phyloP scores from a whole-genome alignment of 2,888 invertebrate genomes.

The Hoplodrina ambigua region DNA sequence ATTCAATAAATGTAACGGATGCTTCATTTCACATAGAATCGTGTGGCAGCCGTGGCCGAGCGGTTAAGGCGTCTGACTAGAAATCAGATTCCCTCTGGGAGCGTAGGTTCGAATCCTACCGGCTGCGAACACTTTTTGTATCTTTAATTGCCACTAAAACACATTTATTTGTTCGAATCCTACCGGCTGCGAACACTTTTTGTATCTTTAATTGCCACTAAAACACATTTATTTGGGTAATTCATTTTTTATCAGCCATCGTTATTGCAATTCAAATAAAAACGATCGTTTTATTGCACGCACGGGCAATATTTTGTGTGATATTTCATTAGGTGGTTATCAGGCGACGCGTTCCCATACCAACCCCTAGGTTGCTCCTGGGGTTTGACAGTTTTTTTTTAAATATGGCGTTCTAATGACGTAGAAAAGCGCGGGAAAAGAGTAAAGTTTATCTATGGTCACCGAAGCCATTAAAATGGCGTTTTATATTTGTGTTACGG shows the following conservation, averaged over 20 bases:
- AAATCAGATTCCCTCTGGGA: conserved; percentile 97
- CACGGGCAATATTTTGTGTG: conserved; percentile 62
- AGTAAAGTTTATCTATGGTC: conserved; percentile 65
- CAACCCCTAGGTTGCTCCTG: conserved; percentile 52
- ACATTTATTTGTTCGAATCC: conserved; percentile 92
- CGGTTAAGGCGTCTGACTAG: conserved; percentile 97
- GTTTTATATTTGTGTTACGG: conserved; percentile 66
- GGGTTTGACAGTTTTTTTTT: conserved; percentile 58
- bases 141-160: conserved; percentile 59
- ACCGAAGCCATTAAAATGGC: conserved; percentile 62
- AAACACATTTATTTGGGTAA: conserved; percentile 64
- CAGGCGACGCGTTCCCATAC: conserved; percentile 54
- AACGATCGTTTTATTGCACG: conserved; percentile 71
- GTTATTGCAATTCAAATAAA: conserved; percentile 57
- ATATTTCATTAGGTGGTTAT: conserved; percentile 57
- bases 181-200: conserved; percentile 92
- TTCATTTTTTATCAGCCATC: conserved; percentile 65
- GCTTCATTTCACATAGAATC: fast-evolving
- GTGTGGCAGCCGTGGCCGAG: conserved; percentile 94
- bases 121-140: conserved; percentile 90
- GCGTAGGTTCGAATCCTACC: conserved; percentile 97
- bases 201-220: conserved; percentile 54
- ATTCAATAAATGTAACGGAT: background rate
- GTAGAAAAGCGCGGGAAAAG: conserved; percentile 58
- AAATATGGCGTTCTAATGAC: conserved; percentile 67